Percentiles rank a stretch among this genome's conserved stretches.
Conservation (phyloP, 2,113 vertebrate genomes). For the Psittacula cyanocephala region DNA sequence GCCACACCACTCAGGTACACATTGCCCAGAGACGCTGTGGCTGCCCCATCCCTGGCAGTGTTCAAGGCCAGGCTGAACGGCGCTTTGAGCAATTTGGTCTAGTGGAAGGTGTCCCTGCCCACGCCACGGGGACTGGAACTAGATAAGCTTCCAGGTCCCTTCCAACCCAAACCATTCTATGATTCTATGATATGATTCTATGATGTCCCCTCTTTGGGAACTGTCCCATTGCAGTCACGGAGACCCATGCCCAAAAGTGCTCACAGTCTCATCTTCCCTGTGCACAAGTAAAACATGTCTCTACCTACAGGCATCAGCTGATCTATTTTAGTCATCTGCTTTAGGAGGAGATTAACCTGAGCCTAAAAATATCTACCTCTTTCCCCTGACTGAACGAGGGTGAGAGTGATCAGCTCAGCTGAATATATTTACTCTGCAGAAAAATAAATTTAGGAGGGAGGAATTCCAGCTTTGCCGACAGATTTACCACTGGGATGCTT, state of each 20-base stretch:
- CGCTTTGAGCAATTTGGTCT: background rate
- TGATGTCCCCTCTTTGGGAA: background rate
- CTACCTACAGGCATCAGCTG: background rate
- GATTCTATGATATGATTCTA: background rate
- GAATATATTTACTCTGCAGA: constrained; percentile 44
- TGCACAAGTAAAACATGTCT: background rate
- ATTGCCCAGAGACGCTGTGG: background rate
- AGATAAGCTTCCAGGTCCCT: background rate
- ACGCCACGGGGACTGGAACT: background rate
- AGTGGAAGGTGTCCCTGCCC: background rate
- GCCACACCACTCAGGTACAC: background rate
- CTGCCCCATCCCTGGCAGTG: background rate
- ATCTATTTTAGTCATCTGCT: constrained; percentile 24
- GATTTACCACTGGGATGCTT: background rate
- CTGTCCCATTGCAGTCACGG: background rate
- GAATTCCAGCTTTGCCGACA: constrained; percentile 22
- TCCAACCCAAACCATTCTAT: background rate
- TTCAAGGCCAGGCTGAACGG: background rate
- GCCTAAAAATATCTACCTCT: constrained; percentile 43
- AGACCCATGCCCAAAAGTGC: background rate
- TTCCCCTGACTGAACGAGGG: background rate
- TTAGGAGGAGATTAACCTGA: constrained; percentile 51
- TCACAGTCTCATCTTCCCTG: background rate
- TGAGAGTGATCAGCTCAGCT: constrained; percentile 36
- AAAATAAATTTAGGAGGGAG: constrained; percentile 40